These are phyloP conservation scores for Corythornis vintsioides DNA, from an alignment of 2,113 vertebrate species.

Conservation along the genomic window DNA sequence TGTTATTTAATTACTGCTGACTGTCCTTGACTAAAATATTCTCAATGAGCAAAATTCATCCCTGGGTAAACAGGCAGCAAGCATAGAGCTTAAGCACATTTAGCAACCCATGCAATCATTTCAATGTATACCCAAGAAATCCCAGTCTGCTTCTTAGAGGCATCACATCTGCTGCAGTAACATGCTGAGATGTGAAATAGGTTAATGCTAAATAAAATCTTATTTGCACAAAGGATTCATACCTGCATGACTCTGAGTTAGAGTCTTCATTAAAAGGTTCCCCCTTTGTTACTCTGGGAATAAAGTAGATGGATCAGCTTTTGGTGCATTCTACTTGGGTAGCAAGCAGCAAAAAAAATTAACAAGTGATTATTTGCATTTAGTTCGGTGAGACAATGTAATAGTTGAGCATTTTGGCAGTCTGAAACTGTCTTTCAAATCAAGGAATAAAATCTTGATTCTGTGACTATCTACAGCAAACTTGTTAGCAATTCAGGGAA, in stretches of 20 bases:
- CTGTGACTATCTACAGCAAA: not conserved
- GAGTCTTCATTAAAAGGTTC: not conserved
- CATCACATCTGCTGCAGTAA: not conserved
- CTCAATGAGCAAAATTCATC: not conserved
- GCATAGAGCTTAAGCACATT: not conserved
- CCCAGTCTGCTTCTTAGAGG: not conserved
- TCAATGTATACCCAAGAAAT: no score
- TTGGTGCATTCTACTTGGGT: not conserved
- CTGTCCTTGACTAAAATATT: not conserved
- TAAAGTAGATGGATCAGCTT: not conserved
- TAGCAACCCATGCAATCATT: not conserved
- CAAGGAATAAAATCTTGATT: not conserved
- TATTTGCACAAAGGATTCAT: not conserved
- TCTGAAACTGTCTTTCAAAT: not conserved
- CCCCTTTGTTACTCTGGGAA: not conserved
- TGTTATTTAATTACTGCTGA: not conserved
- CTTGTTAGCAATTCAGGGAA: not conserved
- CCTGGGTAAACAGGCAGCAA: not conserved
- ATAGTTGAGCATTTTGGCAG: not conserved
- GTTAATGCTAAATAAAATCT: not conserved
- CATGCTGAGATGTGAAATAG: fast-evolving
- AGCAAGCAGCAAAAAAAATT: not conserved
- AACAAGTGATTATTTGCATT: not conserved
- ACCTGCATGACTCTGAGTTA: not conserved
- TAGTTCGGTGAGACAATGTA: not conserved